Conservation (phyloP, 2,888 invertebrate genomes). For the Rhagophthalmus giganteus region DNA sequence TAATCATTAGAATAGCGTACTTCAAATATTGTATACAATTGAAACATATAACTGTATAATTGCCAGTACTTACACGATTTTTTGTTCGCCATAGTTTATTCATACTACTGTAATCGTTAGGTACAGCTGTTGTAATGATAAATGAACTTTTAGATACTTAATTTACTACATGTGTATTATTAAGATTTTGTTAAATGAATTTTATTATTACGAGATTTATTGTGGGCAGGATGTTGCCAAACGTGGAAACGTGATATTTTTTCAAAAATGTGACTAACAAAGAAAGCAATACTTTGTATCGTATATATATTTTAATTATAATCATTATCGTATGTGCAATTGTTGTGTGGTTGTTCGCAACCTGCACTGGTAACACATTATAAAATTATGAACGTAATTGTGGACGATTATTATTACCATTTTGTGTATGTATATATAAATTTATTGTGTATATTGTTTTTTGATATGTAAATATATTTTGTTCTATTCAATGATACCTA, state of each 20-base stretch:
- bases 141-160: conserved; percentile 38
- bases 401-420: conserved; percentile 48
- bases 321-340: conserved; percentile 51
- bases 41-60: conserved; percentile 32
- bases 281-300: conserved; percentile 79
- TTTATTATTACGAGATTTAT: conserved; percentile 28
- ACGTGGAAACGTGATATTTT: conserved; percentile 65
- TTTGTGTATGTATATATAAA: conserved; percentile 56
- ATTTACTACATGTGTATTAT: conserved; percentile 17
- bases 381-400: conserved; percentile 47
- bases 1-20: conserved; percentile 57
- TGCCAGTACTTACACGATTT: conserved; percentile 26
- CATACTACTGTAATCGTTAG: conserved; percentile 41
- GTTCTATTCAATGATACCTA: conserved; percentile 57
- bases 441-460: conserved; percentile 58
- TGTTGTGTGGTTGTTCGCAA: conserved; percentile 50
- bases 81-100: conserved; percentile 40
- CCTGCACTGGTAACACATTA: conserved; percentile 48
- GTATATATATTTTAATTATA: conserved; percentile 58
- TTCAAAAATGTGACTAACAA: conserved; percentile 71
- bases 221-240: conserved; percentile 38
- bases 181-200: conserved; percentile 31
- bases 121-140: conserved; percentile 57
- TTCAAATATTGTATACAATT: conserved; percentile 36
- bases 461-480: conserved; percentile 58